Evolutionary conservation across 1,140 invertebrate species (phyloP), one percentile per base, ranked within the genome.

Genomic region (Musca domestica): DNA sequence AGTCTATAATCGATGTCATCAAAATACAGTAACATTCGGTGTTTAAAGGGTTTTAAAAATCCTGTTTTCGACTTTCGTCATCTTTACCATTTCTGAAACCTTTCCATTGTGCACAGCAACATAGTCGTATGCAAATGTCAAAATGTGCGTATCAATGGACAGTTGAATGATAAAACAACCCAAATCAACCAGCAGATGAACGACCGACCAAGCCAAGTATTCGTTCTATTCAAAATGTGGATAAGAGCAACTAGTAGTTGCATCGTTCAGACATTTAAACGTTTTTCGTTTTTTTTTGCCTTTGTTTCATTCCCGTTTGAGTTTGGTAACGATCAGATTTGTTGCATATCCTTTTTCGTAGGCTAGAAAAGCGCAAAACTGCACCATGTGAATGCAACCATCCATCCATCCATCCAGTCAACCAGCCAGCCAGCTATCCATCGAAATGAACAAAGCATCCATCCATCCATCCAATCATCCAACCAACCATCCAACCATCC

Each of bases 381-480:
- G 27, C 34, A 41, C 27, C 54, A 61, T 41, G n/a, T 23, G 20
- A 23, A 54, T 54, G 20, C 56, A 61, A 17, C 48, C 4, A 17
- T 1, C 48, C 48, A 51, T 20, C 48, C 48, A 61, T n/a, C 56
- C 48, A 20, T 7, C 6, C 6, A 7, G n/a, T n/a, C n/a, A n/a
- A n/a, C n/a, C n/a, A n/a, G n/a, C 34, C 52, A 56, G 12, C 52
- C 52, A n/a, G n/a, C n/a, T n/a, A 25, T 30, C 54, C 23, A 7
- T 61, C 27, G 17, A 61, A 61, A 61, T 41, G 22, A 56, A 56
- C 56, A 61, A 61, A 61, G 25, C 25, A 61, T 61, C n/a, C 56
- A 61, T 56, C 52, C 52, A 56, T 56, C 23, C 14, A 56, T 19
- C 6, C 22, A 56, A 5, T 14, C 52, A 23, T 3, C 51, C 12